Evolutionary conservation across 2,113 vertebrate species (phyloP).

Genomic region (Elanus axillaris): DNA sequence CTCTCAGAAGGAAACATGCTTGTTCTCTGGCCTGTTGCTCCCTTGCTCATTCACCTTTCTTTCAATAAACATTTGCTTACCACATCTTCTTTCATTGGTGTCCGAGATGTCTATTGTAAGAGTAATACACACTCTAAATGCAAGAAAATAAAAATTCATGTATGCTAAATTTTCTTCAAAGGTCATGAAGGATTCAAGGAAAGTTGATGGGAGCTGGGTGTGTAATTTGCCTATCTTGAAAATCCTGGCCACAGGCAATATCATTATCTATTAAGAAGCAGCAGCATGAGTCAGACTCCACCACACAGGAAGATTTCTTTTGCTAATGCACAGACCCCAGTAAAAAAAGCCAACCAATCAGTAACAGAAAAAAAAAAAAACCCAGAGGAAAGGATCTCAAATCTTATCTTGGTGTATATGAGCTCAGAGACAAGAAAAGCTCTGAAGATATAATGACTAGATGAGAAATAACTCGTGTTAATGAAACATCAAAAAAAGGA

Average conservation of each 20-base stretch:
- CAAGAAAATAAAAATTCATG: conserved; percentile 9
- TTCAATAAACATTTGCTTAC: neutral
- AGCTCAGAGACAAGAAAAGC: neutral
- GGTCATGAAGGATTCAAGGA: neutral
- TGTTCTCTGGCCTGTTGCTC: neutral
- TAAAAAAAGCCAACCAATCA: neutral
- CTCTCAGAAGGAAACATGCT: neutral
- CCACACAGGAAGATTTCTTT: neutral
- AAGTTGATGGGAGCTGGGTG: neutral
- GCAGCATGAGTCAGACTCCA: neutral
- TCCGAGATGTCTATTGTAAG: neutral
- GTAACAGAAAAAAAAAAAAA: neutral
- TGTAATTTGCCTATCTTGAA: neutral
- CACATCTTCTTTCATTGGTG: neutral
- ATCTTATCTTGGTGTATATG: neutral
- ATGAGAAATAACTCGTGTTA: neutral
- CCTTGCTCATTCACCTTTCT: neutral
- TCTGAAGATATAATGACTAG: neutral
- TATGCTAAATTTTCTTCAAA: neutral
- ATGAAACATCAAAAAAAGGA: neutral
- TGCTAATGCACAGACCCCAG: neutral
- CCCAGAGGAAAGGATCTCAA: neutral
- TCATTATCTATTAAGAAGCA: neutral
- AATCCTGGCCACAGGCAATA: neutral
- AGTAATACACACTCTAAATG: neutral